Percentiles rank a stretch among this genome's conserved stretches.
Evolutionary conservation across 2,113 vertebrate genomes (phyloP).

Genomic region (Perognathus longimembris): DNA sequence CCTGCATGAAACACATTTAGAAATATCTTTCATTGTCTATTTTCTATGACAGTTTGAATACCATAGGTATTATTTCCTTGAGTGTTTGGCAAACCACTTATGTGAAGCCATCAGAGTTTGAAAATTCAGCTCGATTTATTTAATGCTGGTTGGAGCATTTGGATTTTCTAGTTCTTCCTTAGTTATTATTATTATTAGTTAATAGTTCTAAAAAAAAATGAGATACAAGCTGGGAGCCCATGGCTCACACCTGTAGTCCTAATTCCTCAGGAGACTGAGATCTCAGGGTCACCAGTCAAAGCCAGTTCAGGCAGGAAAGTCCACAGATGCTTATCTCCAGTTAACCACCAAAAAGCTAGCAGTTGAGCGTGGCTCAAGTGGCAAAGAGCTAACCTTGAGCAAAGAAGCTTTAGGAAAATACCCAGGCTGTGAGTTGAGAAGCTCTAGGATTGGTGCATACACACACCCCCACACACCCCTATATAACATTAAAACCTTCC

Average conservation of each 20-base stretch:
- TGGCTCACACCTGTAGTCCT: too few relatives aligned
- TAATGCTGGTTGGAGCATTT: constrained; percentile 22
- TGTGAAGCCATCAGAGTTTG: constrained; percentile 50
- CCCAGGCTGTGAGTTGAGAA: too few relatives aligned
- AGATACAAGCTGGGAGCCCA: not conserved
- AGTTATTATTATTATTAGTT: constrained; percentile 43
- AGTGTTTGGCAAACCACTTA: constrained; percentile 1
- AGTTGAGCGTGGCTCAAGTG: too few relatives aligned
- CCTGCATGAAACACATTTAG: not conserved
- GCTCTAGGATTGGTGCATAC: too few relatives aligned
- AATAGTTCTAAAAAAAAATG: constrained; percentile 19
- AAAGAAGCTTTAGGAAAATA: too few relatives aligned
- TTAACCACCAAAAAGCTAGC: too few relatives aligned
- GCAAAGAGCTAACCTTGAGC: too few relatives aligned
- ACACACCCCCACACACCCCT: too few relatives aligned
- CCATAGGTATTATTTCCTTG: constrained; percentile 5
- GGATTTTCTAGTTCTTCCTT: not conserved
- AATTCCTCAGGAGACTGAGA: too few relatives aligned
- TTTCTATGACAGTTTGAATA: constrained; percentile 5
- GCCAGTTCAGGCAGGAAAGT: too few relatives aligned
- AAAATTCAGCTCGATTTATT: constrained; percentile 38
- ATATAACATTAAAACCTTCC: constrained; percentile 23
- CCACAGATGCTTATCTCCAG: too few relatives aligned
- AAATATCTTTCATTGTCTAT: constrained; percentile 13
- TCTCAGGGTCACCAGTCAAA: too few relatives aligned